phyloP scores from a whole-genome alignment of 2,797 vertebrate species.

The Onychomys leucogaster region DNA sequence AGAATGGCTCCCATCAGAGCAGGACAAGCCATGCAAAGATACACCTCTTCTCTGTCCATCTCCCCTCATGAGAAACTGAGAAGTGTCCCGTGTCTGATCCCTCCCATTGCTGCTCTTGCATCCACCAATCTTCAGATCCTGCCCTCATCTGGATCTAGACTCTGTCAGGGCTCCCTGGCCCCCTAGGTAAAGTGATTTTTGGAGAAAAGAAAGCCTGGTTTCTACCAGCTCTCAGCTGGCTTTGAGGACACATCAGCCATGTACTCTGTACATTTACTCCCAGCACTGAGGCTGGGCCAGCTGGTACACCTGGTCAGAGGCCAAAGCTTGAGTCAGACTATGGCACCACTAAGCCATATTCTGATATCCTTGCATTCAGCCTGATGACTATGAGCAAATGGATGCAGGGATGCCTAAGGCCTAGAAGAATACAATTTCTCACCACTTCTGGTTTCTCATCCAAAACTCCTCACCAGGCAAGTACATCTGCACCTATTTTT shows the following conservation, averaged over 20 bases:
- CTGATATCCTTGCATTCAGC: not conserved
- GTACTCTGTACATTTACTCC: not conserved
- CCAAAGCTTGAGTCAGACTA: not conserved
- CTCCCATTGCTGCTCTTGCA: too few relatives aligned
- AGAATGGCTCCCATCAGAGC: too few relatives aligned
- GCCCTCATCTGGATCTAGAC: too few relatives aligned
- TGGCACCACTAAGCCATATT: not conserved
- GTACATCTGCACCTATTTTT: fast-evolving
- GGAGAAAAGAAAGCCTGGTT: conserved; percentile 96
- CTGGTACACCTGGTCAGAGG: not conserved
- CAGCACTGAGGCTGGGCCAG: not conserved
- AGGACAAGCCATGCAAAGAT: too few relatives aligned
- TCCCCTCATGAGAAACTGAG: too few relatives aligned
- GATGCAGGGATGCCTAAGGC: not conserved
- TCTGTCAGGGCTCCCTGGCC: conserved; percentile 83
- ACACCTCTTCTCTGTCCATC: too few relatives aligned
- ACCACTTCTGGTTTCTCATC: not conserved
- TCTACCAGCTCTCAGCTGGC: not conserved
- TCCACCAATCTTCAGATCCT: too few relatives aligned
- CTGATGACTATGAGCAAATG: not conserved
- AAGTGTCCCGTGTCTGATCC: too few relatives aligned
- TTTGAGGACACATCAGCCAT: not conserved
- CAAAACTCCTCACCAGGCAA: too few relatives aligned
- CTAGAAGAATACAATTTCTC: not conserved
- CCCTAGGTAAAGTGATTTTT: conserved; percentile 99